These are phyloP conservation scores for Oscheius sp. DNA, from an alignment of 2,888 invertebrate species.

Conservation along the genomic window DNA sequence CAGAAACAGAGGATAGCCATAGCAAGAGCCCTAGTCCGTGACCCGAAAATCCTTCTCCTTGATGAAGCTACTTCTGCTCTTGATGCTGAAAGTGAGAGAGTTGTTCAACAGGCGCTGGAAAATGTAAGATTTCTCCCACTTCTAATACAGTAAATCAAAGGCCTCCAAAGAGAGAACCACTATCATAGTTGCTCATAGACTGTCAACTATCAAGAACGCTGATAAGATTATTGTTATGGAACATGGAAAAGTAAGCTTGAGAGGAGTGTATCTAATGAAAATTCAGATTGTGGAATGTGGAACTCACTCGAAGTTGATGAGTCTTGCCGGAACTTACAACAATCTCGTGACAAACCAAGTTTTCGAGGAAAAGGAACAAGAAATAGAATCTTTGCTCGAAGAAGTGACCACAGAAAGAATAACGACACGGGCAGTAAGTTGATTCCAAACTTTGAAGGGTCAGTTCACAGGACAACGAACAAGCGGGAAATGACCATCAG, in stretches of 20 bases:
- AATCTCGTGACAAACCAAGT: too few species aligned
- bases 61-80: conserved; percentile 4
- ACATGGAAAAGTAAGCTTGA: conserved; percentile 58
- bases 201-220: conserved; percentile 75
- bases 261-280: neutral
- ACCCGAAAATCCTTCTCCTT: neutral
- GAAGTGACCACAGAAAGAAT: too few species aligned
- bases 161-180: conserved; percentile 65
- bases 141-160: conserved; percentile 45
- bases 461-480: too few species aligned
- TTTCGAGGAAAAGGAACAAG: too few species aligned
- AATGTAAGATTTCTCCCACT: conserved; percentile 62
- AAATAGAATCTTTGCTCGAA: too few species aligned
- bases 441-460: too few species aligned
- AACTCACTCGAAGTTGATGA: neutral
- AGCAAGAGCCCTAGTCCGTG: neutral
- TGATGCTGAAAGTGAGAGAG: conserved; percentile 78
- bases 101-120: conserved; percentile 83
- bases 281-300: neutral
- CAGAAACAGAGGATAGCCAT: conserved; percentile 1
- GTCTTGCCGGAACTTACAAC: too few species aligned
- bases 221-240: conserved; percentile 76
- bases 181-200: neutral
- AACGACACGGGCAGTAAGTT: too few species aligned
- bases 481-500: too few species aligned